Base-by-base conservation (phyloP, 2,797 vertebrate genomes). In the Lepidocolaptes lacrymiger region DNA sequence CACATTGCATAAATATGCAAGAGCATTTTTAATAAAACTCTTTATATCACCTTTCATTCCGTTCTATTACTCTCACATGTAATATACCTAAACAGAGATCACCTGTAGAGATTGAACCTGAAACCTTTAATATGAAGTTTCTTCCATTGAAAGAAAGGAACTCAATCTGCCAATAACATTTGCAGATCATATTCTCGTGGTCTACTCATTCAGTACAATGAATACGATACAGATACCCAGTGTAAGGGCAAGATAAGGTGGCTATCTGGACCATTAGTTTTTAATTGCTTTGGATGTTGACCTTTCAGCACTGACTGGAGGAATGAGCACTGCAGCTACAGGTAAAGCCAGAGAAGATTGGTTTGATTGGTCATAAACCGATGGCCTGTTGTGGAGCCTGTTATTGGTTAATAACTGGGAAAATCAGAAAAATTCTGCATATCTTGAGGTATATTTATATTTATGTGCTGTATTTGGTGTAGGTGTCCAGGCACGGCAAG, bases 231-330 rank as follows among this genome's bases (percentile, higher is more conserved):
- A 93, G 77, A 86, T 78, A 92, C 27, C 46, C 58, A 78, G 37
- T 52, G 78, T 73, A 91, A 94, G 85, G 73, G 52, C 64, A 91
- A 85, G 80, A 91, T 72, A 63, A 76, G 44, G 22, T 1, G 1
- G n/a, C 39, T 93, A 69, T 75, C 88, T 85, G 63, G 77, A 87
- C 78, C 77, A 78, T 93, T 91, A 91, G 61, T 43, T 91, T 94
- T 94, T 95, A 93, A 92, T 78, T 86, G 81, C 54, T 78, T 75
- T 1, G 3, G 36, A 39, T 39, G 84, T 51, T 2, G 2, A 54
- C 73, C 83, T 92, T 91, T 76, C 69, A 76, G 28, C n/a, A 66
- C 27, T 66, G 48, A 32, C 51, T 84, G 54, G 88, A 75, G 1
- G 0, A 81, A 76, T 51, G 37, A 92, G 21, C 44, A 10, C 34